Evolutionary conservation across 2,888 invertebrate species (phyloP).

Genomic region (Danaus chrysippus): DNA sequence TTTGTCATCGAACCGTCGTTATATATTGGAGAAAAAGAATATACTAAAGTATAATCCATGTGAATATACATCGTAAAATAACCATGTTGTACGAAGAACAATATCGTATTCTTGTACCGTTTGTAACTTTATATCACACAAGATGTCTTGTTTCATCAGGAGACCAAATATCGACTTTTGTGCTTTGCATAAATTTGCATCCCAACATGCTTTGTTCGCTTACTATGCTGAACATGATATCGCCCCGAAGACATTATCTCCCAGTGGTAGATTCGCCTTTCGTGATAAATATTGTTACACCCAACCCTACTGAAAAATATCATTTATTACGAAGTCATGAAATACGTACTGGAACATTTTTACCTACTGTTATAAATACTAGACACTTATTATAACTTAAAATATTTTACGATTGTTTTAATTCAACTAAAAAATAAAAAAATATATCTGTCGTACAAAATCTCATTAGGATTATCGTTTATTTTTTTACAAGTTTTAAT

Average conservation of each 20-base stretch:
- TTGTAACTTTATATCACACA: conserved; percentile 18
- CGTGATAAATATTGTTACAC: conserved; percentile 5
- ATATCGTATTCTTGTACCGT: conserved; percentile 7
- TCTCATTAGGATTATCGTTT: too few relatives aligned
- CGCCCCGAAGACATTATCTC: conserved; percentile 29
- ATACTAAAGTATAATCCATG: too few relatives aligned
- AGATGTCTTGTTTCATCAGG: conserved; percentile 46
- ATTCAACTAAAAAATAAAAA: too few relatives aligned
- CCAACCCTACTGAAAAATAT: background rate
- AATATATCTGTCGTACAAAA: too few relatives aligned
- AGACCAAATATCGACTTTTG: conserved; percentile 67
- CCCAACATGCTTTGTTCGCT: conserved; percentile 46
- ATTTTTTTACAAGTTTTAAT: too few relatives aligned
- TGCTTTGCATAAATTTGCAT: conserved; percentile 76
- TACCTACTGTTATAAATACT: too few relatives aligned
- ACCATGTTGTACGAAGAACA: background rate
- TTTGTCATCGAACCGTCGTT: too few relatives aligned
- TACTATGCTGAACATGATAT: conserved; percentile 41
- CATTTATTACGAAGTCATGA: background rate
- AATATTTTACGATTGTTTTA: too few relatives aligned
- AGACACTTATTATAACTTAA: too few relatives aligned
- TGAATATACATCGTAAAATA: too few relatives aligned
- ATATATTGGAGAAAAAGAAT: too few relatives aligned
- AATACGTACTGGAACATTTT: background rate
- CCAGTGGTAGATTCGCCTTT: conserved; percentile 1